A percentile compares a stretch with the other conserved stretches of the same genome.
Evolutionary conservation across 2,797 vertebrate species (phyloP).

Genomic region (Alfaro cultratus): DNA sequence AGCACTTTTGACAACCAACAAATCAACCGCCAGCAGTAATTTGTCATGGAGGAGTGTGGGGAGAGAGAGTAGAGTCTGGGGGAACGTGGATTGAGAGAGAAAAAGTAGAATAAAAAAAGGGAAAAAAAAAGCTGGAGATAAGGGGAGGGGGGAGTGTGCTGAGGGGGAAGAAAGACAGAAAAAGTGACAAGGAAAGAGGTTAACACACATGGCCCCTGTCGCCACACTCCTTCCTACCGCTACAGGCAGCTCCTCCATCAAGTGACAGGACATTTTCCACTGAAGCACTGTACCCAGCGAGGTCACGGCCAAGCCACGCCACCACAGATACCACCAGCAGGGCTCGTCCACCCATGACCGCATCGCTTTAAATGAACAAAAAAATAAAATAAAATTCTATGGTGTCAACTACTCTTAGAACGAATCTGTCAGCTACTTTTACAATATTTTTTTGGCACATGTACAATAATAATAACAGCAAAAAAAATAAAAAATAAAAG

Average conservation of each 20-base stretch:
- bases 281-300: slow-evolving; percentile 72
- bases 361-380: slow-evolving; percentile 62
- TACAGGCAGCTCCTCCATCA: slow-evolving; percentile 79
- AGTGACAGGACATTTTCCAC: slow-evolving; percentile 78
- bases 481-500: slow-evolving; percentile 15
- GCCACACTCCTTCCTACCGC: slow-evolving; percentile 73
- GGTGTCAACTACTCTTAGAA: slow-evolving; percentile 47
- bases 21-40: slow-evolving; percentile 83
- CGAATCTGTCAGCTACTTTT: slow-evolving; percentile 38
- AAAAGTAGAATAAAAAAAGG: slow-evolving; percentile 19
- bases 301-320: slow-evolving; percentile 64
- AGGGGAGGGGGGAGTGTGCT: slow-evolving; percentile 32
- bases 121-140: slow-evolving; percentile 51
- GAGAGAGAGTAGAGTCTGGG: slow-evolving; percentile 60
- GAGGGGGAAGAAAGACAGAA: slow-evolving; percentile 39
- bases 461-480: slow-evolving; percentile 13
- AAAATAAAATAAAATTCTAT: slow-evolving; percentile 32
- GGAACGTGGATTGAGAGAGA: slow-evolving; percentile 23
- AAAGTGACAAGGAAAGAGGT: slow-evolving; percentile 78
- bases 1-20: slow-evolving; percentile 82
- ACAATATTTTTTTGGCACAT: slow-evolving; percentile 33
- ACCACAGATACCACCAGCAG: slow-evolving; percentile 63
- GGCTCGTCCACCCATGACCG: slow-evolving; percentile 60
- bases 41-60: slow-evolving; percentile 73
- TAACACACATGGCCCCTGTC: slow-evolving; percentile 76